Base-by-base conservation (phyloP, 2,113 vertebrate genomes). In the Rhipidura dahli region DNA sequence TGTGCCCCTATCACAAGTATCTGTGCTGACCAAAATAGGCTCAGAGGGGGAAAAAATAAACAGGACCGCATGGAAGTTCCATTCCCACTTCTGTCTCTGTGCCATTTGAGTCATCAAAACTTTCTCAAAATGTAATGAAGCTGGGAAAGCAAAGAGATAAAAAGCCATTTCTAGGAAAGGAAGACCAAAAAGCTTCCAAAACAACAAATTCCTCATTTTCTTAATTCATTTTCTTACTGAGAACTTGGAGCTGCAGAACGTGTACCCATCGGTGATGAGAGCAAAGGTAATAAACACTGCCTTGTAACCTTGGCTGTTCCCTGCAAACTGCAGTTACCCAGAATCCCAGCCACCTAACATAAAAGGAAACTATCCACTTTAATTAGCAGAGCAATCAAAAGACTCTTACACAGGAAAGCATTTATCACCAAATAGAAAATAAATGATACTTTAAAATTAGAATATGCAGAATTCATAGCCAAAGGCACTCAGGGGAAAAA, bases 361-460 rank as follows among this genome's bases (percentile, higher is more conserved):
- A 95, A 96, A 97, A 97, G 92, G 82, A 93, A 96, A 83, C 92
- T 83, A 93, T 94, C 84, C 82, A 90, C 93, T 96, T 96, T 96
- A 97, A 97, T 97, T 96, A 96, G 93, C 71, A 93, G 63, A 94
- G 90, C 94, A 96, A 94, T 96, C 96, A 96, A 90, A 96, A 94
- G 93, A 83, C 87, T 96, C 90, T 94, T 88, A 93, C 18, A 27
- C 93, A 92, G 93, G 93, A 95, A 95, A 94, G 90, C 93, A 90
- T 94, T 97, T 96, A 95, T 94, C 95, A 96, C 96, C 94, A 96
- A 96, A 96, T 92, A 97, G 94, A 96, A 96, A 96, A 95, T 88
- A 93, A 96, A 94, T 77, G 92, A 96, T 94, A 96, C 90, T 96
- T 96, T 96, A 90, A 97, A 97, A 96, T 96, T 96, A 95, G 92